Conservation (phyloP, 2,888 invertebrate genomes). For the Aspidiotus rigidus region DNA sequence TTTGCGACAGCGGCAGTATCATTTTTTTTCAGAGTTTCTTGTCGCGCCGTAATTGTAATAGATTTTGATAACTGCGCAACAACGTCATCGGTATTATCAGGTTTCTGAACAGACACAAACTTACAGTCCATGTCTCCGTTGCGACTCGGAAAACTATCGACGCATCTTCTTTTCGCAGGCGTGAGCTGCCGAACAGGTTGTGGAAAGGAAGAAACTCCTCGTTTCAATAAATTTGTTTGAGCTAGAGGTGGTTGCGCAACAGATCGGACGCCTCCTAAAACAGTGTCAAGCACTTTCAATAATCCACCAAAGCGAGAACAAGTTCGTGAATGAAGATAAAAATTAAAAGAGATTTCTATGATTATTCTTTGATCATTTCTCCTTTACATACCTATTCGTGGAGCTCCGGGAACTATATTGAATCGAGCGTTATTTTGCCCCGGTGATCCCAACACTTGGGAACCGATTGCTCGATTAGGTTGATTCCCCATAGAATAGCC, state of each 20-base stretch:
- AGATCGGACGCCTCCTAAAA: neutral
- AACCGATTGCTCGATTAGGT: neutral
- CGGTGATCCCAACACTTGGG: neutral
- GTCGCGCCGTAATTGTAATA: constrained; percentile 35
- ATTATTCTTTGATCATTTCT: too few species aligned
- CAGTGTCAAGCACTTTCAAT: neutral
- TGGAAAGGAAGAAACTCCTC: neutral
- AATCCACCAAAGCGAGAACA: neutral
- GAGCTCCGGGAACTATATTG: neutral
- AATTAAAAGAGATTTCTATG: neutral
- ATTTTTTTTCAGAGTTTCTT: constrained; percentile 47
- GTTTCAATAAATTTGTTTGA: neutral
- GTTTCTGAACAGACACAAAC: constrained; percentile 27
- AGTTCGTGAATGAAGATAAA: neutral
- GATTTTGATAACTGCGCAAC: constrained; percentile 34
- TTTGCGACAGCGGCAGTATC: constrained; percentile 68
- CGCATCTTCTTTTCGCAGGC: constrained; percentile 5
- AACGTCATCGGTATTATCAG: constrained; percentile 28
- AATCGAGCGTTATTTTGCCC: neutral
- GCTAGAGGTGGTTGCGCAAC: neutral
- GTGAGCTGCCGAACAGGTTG: neutral
- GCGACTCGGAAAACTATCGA: constrained; percentile 8
- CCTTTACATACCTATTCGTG: neutral
- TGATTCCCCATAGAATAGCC: neutral
- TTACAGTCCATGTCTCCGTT: constrained; percentile 27